These are phyloP conservation scores for Dendrolimus punctatus DNA, from an alignment of 1,140 invertebrate species.

Conservation along the genomic window DNA sequence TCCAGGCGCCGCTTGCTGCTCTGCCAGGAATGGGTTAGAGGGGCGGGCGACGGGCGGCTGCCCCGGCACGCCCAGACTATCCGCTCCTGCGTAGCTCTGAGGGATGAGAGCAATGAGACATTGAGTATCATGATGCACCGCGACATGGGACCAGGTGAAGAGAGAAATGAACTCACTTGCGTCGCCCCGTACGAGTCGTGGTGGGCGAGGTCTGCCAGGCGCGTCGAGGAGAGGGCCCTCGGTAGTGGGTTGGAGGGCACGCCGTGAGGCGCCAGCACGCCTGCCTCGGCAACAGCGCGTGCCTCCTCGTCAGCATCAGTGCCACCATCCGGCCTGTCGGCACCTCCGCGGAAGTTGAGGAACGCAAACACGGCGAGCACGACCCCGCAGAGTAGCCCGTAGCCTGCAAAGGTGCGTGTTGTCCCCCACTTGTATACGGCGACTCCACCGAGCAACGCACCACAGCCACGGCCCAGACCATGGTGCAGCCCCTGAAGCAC, in stretches of 20 bases:
- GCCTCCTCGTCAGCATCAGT: conserved; percentile 85
- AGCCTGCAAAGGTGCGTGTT: conserved; percentile 89
- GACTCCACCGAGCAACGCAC: conserved; percentile 88
- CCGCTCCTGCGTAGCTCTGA: conserved; percentile 51
- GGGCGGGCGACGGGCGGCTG: conserved; percentile 26
- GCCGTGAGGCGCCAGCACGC: conserved; percentile 94
- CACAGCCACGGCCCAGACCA: conserved; percentile 95
- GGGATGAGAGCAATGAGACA: neutral
- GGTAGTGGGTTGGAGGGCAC: conserved; percentile 96
- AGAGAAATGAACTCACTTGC: conserved; percentile 23
- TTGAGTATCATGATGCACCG: neutral
- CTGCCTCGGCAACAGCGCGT: conserved; percentile 69
- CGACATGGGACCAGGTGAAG: neutral
- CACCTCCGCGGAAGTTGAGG: conserved; percentile 86
- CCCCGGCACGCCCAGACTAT: conserved; percentile 54
- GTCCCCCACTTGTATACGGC: conserved; percentile 88
- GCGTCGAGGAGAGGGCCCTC: conserved; percentile 87
- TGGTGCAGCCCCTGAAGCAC: conserved; percentile 96
- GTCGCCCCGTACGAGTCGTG: conserved; percentile 83
- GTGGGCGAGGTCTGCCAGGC: conserved; percentile 81
- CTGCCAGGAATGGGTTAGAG: conserved; percentile 43
- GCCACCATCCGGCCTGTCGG: conserved; percentile 83
- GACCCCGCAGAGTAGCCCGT: conserved; percentile 89
- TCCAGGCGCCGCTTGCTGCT: conserved; percentile 23
- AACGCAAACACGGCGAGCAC: conserved; percentile 89